phyloP scores from a whole-genome alignment of 2,113 vertebrate species.

The Globicephala melas region DNA sequence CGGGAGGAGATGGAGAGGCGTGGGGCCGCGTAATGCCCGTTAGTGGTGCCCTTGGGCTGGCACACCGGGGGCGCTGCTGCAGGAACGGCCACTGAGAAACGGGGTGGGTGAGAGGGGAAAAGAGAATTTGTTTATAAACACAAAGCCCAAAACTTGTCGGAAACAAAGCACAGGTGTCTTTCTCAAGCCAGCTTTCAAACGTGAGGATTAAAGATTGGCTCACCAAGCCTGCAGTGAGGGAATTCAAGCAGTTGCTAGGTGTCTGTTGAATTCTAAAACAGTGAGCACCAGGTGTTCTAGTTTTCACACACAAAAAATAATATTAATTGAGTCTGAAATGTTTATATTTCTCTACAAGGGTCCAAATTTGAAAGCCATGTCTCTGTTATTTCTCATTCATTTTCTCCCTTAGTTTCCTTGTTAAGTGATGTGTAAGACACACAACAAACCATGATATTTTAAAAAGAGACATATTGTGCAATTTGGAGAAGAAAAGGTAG shows the following conservation, averaged over 20 bases:
- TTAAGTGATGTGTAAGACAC: not conserved
- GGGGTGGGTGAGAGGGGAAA: constrained; percentile 3
- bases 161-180: constrained; percentile 19
- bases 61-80: constrained; percentile 87
- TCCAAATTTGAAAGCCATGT: not conserved
- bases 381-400: not conserved
- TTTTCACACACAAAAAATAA: not conserved
- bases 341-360: not conserved
- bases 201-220: not conserved
- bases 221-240: not conserved
- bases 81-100: constrained; percentile 90
- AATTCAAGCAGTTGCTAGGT: not conserved
- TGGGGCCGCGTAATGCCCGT: constrained; percentile 85
- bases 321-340: not conserved
- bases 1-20: constrained; percentile 90
- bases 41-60: constrained; percentile 84
- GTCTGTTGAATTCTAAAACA: not conserved
- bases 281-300: not conserved
- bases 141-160: not conserved
- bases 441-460: not conserved
- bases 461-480: not conserved
- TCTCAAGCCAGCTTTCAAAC: not conserved
- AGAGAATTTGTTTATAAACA: constrained; percentile 49
- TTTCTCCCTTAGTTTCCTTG: not conserved
- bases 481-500: not conserved